These are phyloP conservation scores for Pachliopta kotzebuea DNA, from an alignment of 2,888 invertebrate species.

Conservation along the genomic window DNA sequence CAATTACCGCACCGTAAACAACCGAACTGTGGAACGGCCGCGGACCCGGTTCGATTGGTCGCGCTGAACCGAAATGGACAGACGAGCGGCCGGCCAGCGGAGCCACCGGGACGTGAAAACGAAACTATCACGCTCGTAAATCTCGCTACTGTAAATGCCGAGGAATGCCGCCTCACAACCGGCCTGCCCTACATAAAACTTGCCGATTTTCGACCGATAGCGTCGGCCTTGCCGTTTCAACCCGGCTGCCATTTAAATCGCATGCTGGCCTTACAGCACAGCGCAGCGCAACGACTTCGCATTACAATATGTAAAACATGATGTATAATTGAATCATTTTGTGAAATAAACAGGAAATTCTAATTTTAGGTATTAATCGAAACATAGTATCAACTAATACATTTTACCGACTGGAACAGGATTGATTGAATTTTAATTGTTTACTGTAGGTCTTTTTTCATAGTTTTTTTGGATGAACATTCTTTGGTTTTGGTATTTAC, in stretches of 20 bases:
- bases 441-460: too few relatives aligned
- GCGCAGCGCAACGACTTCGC: conserved; percentile 61
- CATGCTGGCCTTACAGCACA: conserved; percentile 48
- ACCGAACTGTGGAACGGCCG: conserved; percentile 52
- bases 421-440: too few relatives aligned
- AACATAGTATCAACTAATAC: too few relatives aligned
- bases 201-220: conserved; percentile 72
- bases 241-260: conserved; percentile 68
- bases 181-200: conserved; percentile 67
- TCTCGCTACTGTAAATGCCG: conserved; percentile 65
- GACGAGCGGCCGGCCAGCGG: conserved; percentile 59
- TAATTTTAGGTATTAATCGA: too few relatives aligned
- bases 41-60: conserved; percentile 50
- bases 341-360: too few relatives aligned
- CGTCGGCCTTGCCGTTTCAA: conserved; percentile 69
- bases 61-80: conserved; percentile 52
- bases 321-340: too few relatives aligned
- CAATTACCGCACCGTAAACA: conserved; percentile 39
- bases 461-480: too few relatives aligned
- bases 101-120: conserved; percentile 70
- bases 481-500: too few relatives aligned
- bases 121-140: conserved; percentile 70
- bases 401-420: too few relatives aligned
- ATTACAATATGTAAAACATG: background rate
- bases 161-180: conserved; percentile 63